Conservation (phyloP, 2,113 vertebrate genomes). For the Hassar affinis region DNA sequence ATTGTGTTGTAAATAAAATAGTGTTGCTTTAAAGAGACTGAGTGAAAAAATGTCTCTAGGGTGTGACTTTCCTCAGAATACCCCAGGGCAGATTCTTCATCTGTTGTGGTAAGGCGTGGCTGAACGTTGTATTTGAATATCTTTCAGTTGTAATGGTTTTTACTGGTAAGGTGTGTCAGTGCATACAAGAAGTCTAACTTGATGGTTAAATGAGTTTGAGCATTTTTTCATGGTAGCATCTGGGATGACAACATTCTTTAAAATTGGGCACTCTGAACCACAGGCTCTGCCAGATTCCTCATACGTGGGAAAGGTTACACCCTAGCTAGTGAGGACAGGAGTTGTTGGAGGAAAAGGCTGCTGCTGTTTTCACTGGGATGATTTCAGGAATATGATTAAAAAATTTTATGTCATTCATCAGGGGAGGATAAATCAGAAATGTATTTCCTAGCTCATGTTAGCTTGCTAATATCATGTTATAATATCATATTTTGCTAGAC, state of each 20-base stretch:
- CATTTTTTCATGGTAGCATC: background rate
- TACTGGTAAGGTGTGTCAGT: constrained; percentile 2
- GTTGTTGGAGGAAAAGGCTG: background rate
- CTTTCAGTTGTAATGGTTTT: constrained; percentile 24
- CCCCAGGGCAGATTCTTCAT: background rate
- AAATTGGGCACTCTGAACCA: background rate
- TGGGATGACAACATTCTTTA: background rate
- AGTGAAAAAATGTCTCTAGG: background rate
- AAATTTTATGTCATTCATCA: too few species aligned
- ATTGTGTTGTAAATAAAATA: background rate
- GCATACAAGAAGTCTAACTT: background rate
- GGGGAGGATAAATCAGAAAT: too few species aligned
- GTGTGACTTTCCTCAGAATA: constrained; percentile 7
- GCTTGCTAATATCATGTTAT: too few species aligned
- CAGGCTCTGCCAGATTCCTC: constrained; percentile 7
- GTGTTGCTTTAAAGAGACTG: background rate
- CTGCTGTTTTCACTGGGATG: background rate
- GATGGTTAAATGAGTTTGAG: background rate
- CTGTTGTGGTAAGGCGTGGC: constrained; percentile 13
- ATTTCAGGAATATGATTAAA: too few species aligned
- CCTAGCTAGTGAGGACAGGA: background rate
- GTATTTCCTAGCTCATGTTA: too few species aligned
- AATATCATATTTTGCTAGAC: too few species aligned
- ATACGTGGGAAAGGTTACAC: background rate
- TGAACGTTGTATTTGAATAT: background rate